Base-by-base conservation (phyloP, 2,113 vertebrate species). In the western clawed frog (Xenopus tropicalis) region DNA sequence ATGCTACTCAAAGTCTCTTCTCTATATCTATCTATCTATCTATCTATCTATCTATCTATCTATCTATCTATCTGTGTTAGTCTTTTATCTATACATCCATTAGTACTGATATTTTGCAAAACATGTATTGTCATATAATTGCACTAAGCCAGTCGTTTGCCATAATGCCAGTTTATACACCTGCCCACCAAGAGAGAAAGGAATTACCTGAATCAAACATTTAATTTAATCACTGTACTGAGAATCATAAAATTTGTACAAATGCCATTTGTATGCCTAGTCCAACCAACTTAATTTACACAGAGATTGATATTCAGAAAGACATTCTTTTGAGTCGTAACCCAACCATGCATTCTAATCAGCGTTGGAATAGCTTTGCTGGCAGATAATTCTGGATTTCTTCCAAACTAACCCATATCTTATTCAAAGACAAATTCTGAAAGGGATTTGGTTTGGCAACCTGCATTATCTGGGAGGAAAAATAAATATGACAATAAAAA, bases 361-460 rank as follows among this genome's bases (percentile, higher is more conserved):
- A 78, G 17, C 64, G 42, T 72, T 80, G 78, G 69, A 83, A 78
- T 67, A 51, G 68, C 72, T 83, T 44, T 52, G 69, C 78, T 86
- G 78, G 78, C 81, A 80, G 66, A 77, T 73, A 52, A 57, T 16
- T 78, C 73, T 87, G 83, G 83, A 83, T 11, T 6, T 12, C 70
- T 74, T 85, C 82, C 85, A 82, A 69, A 78, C 63, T 59, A 80
- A 44, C 79, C 85, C 77, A 84, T 86, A 71, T 85, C 85, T 85
- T 83, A 85, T 84, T 85, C 79, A 81, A 77, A 72, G 71, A 63
- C 43, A 81, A 81, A 83, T 77, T 77, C 82, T 77, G 83, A 82
- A 79, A 83, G 70, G 72, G 81, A 85, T 85, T 83, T 85, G 81
- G 78, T 62, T 80, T 88, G 84, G 81, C 70, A 79, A 71, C 74